Base-by-base conservation (phyloP, 2,797 vertebrate species). In the Pteronotus mesoamericanus region DNA sequence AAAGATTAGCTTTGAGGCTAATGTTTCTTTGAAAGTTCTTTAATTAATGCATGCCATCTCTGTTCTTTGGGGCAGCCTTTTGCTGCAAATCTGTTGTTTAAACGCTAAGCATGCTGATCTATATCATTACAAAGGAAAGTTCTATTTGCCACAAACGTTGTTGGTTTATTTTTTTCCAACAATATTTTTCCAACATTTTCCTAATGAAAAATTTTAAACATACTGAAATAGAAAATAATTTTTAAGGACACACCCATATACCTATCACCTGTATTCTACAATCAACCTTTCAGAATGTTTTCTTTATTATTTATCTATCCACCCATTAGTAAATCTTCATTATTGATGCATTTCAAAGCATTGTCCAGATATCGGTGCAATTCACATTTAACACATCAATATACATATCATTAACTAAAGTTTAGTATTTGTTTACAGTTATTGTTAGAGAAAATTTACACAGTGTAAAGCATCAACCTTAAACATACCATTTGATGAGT, bases 41-140 rank as follows among this genome's bases (percentile, higher is more conserved):
- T 95, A 96, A 89, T 91, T 90, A 96, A 95, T 86, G 75, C 14
- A 29, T 22, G 22, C 21, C 83, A 37, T 88, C 86, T 86, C 90
- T 94, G 29, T 46, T 84, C 85, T 96, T 74, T 44, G 71, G 48
- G 55, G 59, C n/a, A 89, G 92, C 29, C 32, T 71, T 85, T 82
- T 71, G 48, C 48, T 77, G 64, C 64, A 95, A 53, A 95, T 66
- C 39, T 89, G 69, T 92, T 57, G 29, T 78, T 94, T 64, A 80
- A 88, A 89, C 96, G 26, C 86, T 89, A 89, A 55, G 55, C n/a
- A 44, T 22, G 37, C 66, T 55, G 24, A 9, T 39, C 37, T 79
- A 44, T 61, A 69, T 64, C 69, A 82, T 59, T 66, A 53, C 59
- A 83, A 83, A 48, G 34, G 77, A 87, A 95, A 85, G 22, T 37